Conservation (phyloP, 2,797 vertebrate species). For the Prunella strophiata region DNA sequence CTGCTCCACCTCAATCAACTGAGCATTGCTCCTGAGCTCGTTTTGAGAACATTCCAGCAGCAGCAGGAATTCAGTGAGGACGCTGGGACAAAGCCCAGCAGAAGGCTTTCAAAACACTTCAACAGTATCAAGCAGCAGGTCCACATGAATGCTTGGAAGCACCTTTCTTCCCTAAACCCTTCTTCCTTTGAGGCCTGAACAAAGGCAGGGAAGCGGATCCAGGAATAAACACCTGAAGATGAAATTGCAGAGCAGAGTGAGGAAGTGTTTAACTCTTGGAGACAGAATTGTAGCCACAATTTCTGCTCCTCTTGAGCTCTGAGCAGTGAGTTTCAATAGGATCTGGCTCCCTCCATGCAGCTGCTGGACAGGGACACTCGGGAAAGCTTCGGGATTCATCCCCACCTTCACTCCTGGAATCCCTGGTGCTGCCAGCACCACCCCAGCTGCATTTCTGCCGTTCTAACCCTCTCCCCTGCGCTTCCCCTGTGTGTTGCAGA, state of each 20-base stretch:
- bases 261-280: not conserved
- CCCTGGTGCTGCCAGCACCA: not conserved
- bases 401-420: not conserved
- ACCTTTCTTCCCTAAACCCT: not conserved
- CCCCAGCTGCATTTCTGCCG: not conserved
- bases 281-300: not conserved
- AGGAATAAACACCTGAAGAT: not conserved
- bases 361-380: accelerated
- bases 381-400: not conserved
- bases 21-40: not conserved
- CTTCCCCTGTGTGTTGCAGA: conserved; percentile 77
- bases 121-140: not conserved
- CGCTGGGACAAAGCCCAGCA: not conserved
- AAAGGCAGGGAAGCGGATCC: not conserved
- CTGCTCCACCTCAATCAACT: not conserved
- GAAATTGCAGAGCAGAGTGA: not conserved
- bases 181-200: not conserved
- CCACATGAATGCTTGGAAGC: not conserved
- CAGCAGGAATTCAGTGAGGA: not conserved
- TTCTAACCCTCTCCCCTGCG: not conserved
- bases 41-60: not conserved
- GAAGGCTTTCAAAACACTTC: not conserved
- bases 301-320: not conserved
- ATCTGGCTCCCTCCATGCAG: not conserved
- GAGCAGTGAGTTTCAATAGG: accelerated